Evolutionary conservation across 2,113 vertebrate species (phyloP), one percentile per base, ranked within the genome.

Genomic region (Aythya baeri): DNA sequence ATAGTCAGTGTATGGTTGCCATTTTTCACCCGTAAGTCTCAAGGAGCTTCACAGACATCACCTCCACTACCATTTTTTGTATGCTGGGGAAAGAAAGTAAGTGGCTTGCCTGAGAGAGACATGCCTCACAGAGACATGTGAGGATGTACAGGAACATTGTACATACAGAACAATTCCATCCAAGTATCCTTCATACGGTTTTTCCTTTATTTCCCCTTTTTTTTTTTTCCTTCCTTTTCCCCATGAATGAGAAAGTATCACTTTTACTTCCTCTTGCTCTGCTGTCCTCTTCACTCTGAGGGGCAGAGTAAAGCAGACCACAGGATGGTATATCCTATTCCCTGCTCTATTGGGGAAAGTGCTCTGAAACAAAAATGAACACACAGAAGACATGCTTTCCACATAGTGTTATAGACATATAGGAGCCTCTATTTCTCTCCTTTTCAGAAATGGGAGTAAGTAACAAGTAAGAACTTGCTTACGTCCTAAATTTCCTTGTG

Each of bases 321-420:
- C 80, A 65, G 4, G 23, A 72, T 9, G 25, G 21, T 18, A 58
- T 36, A 55, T 77, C 11, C 12, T 38, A 8, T 38, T 2, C 29
- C 16, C 26, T 81, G 4, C 46, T 89, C 18, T 84, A 31, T 10
- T 58, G 26, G 23, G 62, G 13, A 82, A n/a, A 75, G 6, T 18
- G 4, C 49, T 84, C 38, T 41, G 46, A 27, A 86, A 13, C 2
- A 11, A 34, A 4, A 88, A 71, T 18, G 11, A 72, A 21, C 26
- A 54, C n/a, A 65, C 15, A 57, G n/a, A 77, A 59, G 13, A 41
- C 2, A 31, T 2, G 7, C 4, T 38, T 85, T 76, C 17, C 18
- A 27, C 10, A 13, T 1, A 62, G 21, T 34, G 27, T 31, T 59
- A 14, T 7, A 75, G 31, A 49, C 0, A 2, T 29, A 12, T 0